Evolutionary conservation across 2,888 invertebrate genomes (phyloP).

Genomic region (Acholoe squamosa): DNA sequence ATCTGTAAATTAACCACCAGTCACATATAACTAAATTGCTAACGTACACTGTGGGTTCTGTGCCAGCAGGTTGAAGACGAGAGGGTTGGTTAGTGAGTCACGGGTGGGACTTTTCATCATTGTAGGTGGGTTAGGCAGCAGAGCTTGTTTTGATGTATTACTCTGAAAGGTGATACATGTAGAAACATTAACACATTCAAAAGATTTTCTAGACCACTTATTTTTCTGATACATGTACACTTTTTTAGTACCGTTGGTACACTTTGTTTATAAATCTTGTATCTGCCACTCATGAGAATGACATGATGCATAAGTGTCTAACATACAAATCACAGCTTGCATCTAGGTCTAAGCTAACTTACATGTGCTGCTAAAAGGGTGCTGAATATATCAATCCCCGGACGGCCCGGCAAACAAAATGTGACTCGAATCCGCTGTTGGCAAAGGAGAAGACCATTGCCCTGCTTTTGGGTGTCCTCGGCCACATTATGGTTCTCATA

Average conservation of each 20-base stretch:
- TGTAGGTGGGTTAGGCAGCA: slow-evolving; percentile 60
- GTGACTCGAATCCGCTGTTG: slow-evolving; percentile 84
- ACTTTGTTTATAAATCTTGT: no score
- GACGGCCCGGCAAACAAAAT: slow-evolving; percentile 85
- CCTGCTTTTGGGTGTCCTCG: slow-evolving; percentile 55
- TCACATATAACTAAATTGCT: no score
- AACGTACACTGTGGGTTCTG: slow-evolving; percentile 64
- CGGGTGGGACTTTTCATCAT: neutral
- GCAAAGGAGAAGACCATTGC: slow-evolving; percentile 70
- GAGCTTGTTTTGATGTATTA: slow-evolving; percentile 45
- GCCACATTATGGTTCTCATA: slow-evolving; percentile 71
- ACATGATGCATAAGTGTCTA: no score
- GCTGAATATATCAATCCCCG: slow-evolving; percentile 85
- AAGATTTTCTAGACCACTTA: no score
- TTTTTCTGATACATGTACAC: no score
- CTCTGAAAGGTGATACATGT: neutral
- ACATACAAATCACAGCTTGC: no score
- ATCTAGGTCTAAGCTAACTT: no score
- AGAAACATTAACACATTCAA: no score
- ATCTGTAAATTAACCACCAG: no score
- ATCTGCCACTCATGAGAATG: no score
- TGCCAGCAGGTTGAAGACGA: slow-evolving; percentile 60
- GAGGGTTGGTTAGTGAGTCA: slow-evolving; percentile 62
- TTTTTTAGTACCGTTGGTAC: no score
- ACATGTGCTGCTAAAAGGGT: slow-evolving; percentile 78